phyloP scores from a whole-genome alignment of 2,113 vertebrate genomes.

The Apteryx owenii region DNA sequence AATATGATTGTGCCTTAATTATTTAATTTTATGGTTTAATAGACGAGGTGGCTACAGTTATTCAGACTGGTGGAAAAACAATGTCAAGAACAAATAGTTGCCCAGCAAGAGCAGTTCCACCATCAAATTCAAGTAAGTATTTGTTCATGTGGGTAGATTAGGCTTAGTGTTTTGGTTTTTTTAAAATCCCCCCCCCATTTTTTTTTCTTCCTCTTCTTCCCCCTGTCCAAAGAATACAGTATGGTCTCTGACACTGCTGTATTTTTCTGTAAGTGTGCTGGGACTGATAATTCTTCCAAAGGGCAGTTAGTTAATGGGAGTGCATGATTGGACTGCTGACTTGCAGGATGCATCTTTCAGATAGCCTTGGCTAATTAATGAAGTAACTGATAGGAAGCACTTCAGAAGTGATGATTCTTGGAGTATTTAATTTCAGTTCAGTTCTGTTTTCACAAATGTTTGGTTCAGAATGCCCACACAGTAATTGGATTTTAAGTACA shows the following conservation, averaged over 20 bases:
- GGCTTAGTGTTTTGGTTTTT: neutral
- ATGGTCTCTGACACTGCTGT: neutral
- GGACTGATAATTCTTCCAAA: neutral
- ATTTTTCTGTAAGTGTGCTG: neutral
- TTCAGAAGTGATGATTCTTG: neutral
- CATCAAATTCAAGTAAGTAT: conserved; percentile 89
- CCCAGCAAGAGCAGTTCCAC: conserved; percentile 94
- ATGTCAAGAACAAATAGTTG: conserved; percentile 91
- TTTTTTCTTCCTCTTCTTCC: neutral
- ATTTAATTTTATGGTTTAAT: conserved; percentile 59
- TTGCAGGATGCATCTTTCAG: neutral
- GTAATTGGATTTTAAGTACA: neutral
- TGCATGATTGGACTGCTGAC: neutral
- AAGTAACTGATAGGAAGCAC: neutral
- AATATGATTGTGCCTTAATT: neutral
- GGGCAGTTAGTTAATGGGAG: neutral
- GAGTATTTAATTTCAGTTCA: neutral
- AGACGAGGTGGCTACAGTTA: conserved; percentile 92
- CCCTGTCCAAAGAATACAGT: neutral
- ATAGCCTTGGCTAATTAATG: neutral
- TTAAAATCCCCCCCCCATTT: neutral
- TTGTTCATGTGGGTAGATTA: neutral
- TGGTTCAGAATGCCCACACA: neutral
- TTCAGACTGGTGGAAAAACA: conserved; percentile 92
- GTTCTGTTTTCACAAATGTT: neutral